These are phyloP conservation scores for Kuschelorhynchus macadamiae DNA, from an alignment of 2,888 invertebrate genomes.

Conservation along the genomic window DNA sequence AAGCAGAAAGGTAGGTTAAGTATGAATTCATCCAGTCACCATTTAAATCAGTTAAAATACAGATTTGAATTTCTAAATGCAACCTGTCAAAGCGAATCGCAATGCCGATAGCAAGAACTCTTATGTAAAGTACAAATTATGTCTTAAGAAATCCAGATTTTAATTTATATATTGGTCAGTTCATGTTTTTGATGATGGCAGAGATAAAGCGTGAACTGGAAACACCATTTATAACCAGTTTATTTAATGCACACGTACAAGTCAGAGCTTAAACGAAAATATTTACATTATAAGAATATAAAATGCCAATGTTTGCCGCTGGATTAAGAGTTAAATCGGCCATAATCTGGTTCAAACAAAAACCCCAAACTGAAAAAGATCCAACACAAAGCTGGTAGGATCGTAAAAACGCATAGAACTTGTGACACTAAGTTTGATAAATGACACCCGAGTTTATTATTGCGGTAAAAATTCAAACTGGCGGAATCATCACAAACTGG, in stretches of 20 bases:
- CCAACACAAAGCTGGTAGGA: constrained; percentile 38
- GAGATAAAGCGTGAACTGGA: too few species aligned
- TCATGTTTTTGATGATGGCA: too few species aligned
- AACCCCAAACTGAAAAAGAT: constrained; percentile 31
- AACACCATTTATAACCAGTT: not conserved
- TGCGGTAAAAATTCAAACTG: constrained; percentile 46
- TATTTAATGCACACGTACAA: not conserved
- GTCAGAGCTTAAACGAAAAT: constrained; percentile 6
- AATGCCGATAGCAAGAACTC: too few species aligned
- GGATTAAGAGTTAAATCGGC: constrained; percentile 28
- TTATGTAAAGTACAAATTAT: too few species aligned
- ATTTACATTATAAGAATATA: constrained; percentile 20
- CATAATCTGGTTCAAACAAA: constrained; percentile 40
- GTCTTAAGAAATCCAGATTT: too few species aligned
- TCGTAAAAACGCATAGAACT: constrained; percentile 42
- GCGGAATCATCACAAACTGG: constrained; percentile 39
- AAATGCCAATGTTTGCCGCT: constrained; percentile 18
- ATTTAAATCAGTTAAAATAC: too few species aligned
- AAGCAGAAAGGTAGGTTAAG: too few species aligned
- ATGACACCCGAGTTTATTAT: constrained; percentile 42
- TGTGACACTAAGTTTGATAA: constrained; percentile 49
- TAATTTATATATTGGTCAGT: too few species aligned
- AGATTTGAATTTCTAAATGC: too few species aligned
- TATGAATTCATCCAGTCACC: too few species aligned
- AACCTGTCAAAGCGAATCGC: too few species aligned